Percentiles rank a stretch among this genome's conserved stretches.
These are phyloP conservation scores for Rhinella marina DNA, from an alignment of 2,797 vertebrate genomes.

Conservation along the genomic window DNA sequence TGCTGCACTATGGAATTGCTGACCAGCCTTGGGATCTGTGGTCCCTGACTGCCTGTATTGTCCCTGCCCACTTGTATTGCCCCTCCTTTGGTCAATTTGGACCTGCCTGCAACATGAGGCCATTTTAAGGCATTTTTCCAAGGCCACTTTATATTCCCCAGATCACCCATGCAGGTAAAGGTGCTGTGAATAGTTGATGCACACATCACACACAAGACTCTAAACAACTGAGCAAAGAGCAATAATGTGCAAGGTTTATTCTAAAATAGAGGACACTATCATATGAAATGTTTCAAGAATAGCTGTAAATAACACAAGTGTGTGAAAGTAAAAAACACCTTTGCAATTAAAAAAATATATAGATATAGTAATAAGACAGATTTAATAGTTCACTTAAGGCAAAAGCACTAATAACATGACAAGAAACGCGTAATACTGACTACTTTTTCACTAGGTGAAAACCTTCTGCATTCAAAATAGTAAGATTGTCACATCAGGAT, in stretches of 20 bases:
- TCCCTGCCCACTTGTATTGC: too few species aligned
- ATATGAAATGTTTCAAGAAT: background rate
- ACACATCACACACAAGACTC: too few species aligned
- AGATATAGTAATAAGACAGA: conserved; percentile 15
- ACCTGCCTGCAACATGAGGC: too few species aligned
- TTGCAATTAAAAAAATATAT: background rate
- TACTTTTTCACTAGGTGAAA: conserved; percentile 51
- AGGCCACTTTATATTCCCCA: too few species aligned
- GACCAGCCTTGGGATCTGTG: too few species aligned
- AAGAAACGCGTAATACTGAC: conserved; percentile 4
- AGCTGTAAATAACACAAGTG: background rate
- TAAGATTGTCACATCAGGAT: conserved; percentile 41
- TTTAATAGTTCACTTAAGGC: conserved; percentile 26
- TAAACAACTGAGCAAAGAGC: background rate
- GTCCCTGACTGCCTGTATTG: too few species aligned
- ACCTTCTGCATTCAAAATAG: conserved; percentile 55
- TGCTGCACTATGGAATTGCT: too few species aligned
- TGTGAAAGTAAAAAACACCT: background rate
- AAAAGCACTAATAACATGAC: conserved; percentile 33
- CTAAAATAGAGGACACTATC: background rate
- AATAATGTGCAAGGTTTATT: background rate
- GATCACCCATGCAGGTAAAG: too few species aligned
- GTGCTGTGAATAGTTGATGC: too few species aligned
- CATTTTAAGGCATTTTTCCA: too few species aligned
- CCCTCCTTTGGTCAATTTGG: too few species aligned